Evolutionary conservation across 1,140 invertebrate species (phyloP).

Genomic region (Dinoponera quadriceps): DNA sequence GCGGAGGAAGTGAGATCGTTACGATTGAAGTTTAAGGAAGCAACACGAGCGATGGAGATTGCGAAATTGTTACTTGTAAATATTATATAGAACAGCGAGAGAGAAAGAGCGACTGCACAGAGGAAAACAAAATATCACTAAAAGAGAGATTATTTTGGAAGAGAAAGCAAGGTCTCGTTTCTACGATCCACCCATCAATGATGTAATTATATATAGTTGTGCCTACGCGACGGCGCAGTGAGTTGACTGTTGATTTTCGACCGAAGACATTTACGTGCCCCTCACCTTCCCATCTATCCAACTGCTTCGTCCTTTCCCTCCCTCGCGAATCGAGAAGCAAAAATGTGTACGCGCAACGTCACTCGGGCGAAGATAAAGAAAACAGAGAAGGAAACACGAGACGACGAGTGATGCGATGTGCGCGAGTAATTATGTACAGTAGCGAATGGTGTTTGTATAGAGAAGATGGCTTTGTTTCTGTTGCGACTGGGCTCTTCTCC

Average conservation of each 20-base stretch:
- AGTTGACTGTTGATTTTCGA: conserved; percentile 13
- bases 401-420: not conserved
- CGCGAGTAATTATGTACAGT: conserved; percentile 61
- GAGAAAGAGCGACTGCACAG: conserved; percentile 36
- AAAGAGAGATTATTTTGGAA: conserved; percentile 46
- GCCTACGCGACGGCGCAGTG: conserved; percentile 35
- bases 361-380: not conserved
- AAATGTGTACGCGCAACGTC: not conserved
- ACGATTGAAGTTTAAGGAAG: conserved; percentile 12
- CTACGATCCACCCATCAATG: conserved; percentile 25
- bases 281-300: too few relatives aligned
- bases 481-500: conserved; percentile 46
- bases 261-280: not conserved
- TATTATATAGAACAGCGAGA: conserved; percentile 62
- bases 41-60: not conserved
- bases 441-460: conserved; percentile 74
- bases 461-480: conserved; percentile 67
- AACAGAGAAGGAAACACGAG: not conserved
- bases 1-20: not conserved
- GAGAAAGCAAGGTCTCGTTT: not conserved
- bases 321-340: conserved; percentile 1
- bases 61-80: conserved; percentile 68
- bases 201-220: conserved; percentile 60
- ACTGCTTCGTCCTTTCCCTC: not conserved
- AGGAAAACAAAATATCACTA: not conserved